These are phyloP conservation scores for Xenopus borealis DNA, from an alignment of 2,113 vertebrate genomes.

Conservation along the genomic window DNA sequence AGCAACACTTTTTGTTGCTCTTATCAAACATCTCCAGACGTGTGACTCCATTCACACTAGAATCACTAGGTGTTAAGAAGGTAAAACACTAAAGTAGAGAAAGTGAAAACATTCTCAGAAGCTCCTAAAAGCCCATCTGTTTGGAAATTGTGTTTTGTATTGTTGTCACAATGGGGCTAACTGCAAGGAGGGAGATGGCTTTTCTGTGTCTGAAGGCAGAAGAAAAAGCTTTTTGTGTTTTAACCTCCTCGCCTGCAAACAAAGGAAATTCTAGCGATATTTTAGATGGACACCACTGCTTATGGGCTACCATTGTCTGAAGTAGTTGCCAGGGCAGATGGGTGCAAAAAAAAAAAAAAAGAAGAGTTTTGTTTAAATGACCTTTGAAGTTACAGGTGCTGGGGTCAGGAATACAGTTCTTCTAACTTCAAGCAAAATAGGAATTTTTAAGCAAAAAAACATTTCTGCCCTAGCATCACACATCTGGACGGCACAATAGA, in stretches of 20 bases:
- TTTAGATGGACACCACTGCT: too few relatives aligned
- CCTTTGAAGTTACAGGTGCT: too few relatives aligned
- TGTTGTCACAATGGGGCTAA: background rate
- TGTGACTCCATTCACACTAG: conserved; percentile 38
- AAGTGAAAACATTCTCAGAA: conserved; percentile 11
- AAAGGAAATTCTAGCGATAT: background rate
- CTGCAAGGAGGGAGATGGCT: background rate
- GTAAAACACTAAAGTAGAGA: conserved; percentile 21
- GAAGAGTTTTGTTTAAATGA: too few relatives aligned
- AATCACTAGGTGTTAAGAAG: conserved; percentile 31
- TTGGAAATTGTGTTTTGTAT: conserved; percentile 2
- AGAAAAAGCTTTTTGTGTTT: background rate
- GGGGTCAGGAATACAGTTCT: too few relatives aligned
- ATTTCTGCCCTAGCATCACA: too few relatives aligned
- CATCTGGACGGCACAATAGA: too few relatives aligned
- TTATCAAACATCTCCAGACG: conserved; percentile 3
- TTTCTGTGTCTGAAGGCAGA: background rate
- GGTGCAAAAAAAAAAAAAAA: too few relatives aligned
- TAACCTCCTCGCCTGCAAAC: background rate
- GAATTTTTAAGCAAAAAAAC: too few relatives aligned
- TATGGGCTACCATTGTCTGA: too few relatives aligned
- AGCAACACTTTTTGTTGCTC: background rate
- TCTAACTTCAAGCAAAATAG: too few relatives aligned
- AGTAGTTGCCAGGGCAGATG: too few relatives aligned
- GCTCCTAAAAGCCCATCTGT: conserved; percentile 20